A percentile compares a stretch with the other conserved stretches of the same genome.
Conservation (phyloP, 2,113 vertebrate species). For the Bubo bubo region DNA sequence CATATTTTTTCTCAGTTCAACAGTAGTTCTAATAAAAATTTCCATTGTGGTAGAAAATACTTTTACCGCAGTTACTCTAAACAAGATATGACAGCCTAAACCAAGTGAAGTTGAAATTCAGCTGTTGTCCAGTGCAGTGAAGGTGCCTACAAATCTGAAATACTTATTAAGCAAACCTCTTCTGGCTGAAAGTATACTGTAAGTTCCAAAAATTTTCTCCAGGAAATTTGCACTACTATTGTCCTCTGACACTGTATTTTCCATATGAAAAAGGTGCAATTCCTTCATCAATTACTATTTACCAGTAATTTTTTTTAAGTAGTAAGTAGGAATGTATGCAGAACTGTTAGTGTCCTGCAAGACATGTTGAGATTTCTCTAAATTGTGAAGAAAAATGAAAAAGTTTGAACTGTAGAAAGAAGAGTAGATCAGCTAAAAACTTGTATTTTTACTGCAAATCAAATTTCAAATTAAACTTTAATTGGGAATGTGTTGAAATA, state of each 20-base stretch:
- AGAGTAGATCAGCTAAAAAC: background rate
- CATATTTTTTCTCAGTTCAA: background rate
- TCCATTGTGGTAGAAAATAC: background rate
- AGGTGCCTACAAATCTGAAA: background rate
- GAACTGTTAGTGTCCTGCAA: background rate
- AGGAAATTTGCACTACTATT: background rate
- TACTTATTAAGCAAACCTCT: background rate
- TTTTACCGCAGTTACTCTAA: background rate
- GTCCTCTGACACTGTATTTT: background rate
- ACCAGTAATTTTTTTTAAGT: background rate
- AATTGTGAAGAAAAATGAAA: background rate
- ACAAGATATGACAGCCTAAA: background rate
- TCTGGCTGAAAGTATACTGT: background rate
- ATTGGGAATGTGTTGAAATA: background rate
- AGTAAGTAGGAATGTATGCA: background rate
- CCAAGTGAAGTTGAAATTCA: background rate
- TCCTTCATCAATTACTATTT: background rate
- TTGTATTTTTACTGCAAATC: background rate
- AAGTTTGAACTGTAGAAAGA: background rate
- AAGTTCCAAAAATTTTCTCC: background rate
- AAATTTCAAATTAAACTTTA: background rate
- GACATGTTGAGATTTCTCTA: background rate
- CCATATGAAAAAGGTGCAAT: background rate
- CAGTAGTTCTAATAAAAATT: background rate
- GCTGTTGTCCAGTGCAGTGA: background rate